Evolutionary conservation across 2,888 invertebrate genomes (phyloP), one percentile per base, ranked within the genome.

Genomic region (Boloria selene): DNA sequence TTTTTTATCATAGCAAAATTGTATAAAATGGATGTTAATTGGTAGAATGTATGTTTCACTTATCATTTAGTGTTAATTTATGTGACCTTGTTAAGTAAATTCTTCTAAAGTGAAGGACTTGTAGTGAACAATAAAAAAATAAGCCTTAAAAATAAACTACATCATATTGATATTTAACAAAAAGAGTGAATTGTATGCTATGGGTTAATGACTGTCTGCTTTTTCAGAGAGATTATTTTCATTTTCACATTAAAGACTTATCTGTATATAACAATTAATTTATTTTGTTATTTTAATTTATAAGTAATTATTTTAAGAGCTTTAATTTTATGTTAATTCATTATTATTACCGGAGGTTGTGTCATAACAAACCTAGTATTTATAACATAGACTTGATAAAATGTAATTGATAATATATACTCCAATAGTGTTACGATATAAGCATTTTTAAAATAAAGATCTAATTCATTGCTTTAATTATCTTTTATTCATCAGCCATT

Each of bases 281-380:
- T 47, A 62, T 56, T 56, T 38, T 54, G 53, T 54, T 54, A 38
- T 53, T 13, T 56, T 56, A 10, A 45, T 22, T 56, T 44, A n/a
- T 56, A 56, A 56, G 22, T n/a, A 4, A 56, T 56, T 45, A 45
- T 45, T 56, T 45, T 45, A 56, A 56, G 44, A 56, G 55, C 55
- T 56, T 56, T 56, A 56, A 56, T 56, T 56, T 56, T 52, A 14
- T 55, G 44, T n/a, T 45, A n/a, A 56, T 56, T 56, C 3, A n/a
- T 56, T 56, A 45, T 56, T 18, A n/a, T 17, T 18, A 42, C 18
- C 55, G 10, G 55, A 44, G 55, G 55, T 56, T 56, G 55, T 56
- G 44, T 56, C n/a, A 14, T 56, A 18, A 18, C 22, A 44, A 45
- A 22, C 55, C 44, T 18, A 44, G 44, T 56, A 56, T 56, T 56